A percentile compares a stretch with the other conserved stretches of the same genome.
Evolutionary conservation across 2,113 vertebrate genomes (phyloP).

Genomic region (Procapra przewalskii): DNA sequence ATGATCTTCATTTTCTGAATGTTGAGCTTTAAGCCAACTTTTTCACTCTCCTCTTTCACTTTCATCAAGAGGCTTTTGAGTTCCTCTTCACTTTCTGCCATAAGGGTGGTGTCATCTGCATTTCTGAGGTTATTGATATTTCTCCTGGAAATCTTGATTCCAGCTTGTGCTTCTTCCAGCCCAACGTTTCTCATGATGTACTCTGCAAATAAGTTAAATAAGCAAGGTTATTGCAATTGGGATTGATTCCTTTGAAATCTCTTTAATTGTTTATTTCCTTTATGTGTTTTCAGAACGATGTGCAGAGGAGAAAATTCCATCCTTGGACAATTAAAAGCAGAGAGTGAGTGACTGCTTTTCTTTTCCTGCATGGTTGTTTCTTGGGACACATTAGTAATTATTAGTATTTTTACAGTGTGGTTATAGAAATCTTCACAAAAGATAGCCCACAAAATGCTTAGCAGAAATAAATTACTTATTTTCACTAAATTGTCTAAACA

Average conservation of each 20-base stretch:
- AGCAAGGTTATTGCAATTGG: neutral
- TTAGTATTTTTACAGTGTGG: neutral
- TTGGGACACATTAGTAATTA: neutral
- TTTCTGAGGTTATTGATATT: too few relatives aligned
- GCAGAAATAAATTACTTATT: neutral
- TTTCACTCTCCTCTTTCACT: too few relatives aligned
- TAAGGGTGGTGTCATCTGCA: too few relatives aligned
- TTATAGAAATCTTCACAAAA: neutral
- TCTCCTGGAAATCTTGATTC: too few relatives aligned
- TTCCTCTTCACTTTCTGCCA: too few relatives aligned
- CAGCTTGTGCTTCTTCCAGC: too few relatives aligned
- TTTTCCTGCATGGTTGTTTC: neutral
- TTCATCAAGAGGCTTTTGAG: too few relatives aligned
- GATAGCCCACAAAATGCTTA: neutral
- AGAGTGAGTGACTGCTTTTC: slow-evolving; percentile 85
- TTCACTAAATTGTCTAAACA: neutral
- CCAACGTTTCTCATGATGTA: too few relatives aligned
- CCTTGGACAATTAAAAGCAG: slow-evolving; percentile 88
- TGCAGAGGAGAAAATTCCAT: slow-evolving; percentile 94
- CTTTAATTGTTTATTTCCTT: slow-evolving; percentile 41
- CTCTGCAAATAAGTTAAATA: too few relatives aligned
- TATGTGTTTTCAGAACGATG: slow-evolving; percentile 89
- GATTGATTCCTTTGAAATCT: neutral
- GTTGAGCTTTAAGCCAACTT: too few relatives aligned
- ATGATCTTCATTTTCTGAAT: too few relatives aligned